Evolutionary conservation across 2,113 vertebrate species (phyloP), one percentile per base, ranked within the genome.

Genomic region (Acrocephalus arundinaceus): DNA sequence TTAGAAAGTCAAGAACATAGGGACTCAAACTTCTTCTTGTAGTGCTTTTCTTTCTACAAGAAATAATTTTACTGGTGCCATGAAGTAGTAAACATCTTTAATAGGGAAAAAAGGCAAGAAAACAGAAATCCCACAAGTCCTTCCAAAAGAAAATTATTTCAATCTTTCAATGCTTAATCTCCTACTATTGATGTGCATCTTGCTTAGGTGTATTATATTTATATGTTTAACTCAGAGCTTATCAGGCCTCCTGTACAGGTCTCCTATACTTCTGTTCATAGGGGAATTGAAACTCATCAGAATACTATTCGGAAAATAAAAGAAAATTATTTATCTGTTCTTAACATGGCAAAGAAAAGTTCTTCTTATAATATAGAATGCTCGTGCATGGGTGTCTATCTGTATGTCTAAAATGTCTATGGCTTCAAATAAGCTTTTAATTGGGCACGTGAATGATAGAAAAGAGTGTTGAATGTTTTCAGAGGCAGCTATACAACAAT

Each of bases 1-100:
- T 93, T 91, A 82, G 48, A 67, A 89, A 80, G 9, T 88, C 87
- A 74, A 80, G 52, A 89, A 45, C 43, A 78, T 7, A 57, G 28
- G 14, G 21, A 83, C 89, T 85, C 48, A 71, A 66, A 79, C 7
- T 48, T 87, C 55, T 85, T 49, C 19, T 49, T 51, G 31, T 59
- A 55, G 23, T 63, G 16, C 3, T 77, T 79, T 91, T 83, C 20
- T 62, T 81, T 45, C 10, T 90, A 41, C 35, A 94, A 71, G 5
- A 87, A 89, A 75, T 46, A 59, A 17, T 68, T 63, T 16, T 45
- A 58, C 31, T 74, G 14, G 30, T 68, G 27, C 17, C 65, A 13
- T 86, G 41, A 65, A 74, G 15, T 24, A 85, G 30, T 61, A 81
- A 87, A 71, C 19, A 52, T 27, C 25, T 85, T 85, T 75, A 59